A percentile compares a stretch with the other conserved stretches of the same genome.
Conservation (phyloP, 2,888 invertebrate genomes). For the Ophion ventricosus region DNA sequence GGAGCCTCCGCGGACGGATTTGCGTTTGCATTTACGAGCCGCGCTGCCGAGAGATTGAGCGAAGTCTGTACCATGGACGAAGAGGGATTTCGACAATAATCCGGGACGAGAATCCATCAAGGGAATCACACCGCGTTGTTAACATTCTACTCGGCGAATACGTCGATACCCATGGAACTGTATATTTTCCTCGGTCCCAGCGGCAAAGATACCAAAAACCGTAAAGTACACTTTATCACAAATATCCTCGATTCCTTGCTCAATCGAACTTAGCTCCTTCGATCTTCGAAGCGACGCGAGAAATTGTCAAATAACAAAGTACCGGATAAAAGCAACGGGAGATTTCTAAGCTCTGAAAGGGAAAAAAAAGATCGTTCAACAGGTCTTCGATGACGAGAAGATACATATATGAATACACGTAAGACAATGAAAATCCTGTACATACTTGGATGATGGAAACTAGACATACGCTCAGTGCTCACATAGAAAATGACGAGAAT, state of each 20-base stretch:
- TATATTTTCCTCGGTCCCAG: slow-evolving; percentile 18
- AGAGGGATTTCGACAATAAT: slow-evolving; percentile 63
- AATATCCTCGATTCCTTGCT: slow-evolving; percentile 15
- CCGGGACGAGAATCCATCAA: slow-evolving; percentile 42
- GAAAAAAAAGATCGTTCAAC: background rate
- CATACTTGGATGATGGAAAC: slow-evolving; percentile 50
- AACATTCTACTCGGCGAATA: slow-evolving; percentile 48
- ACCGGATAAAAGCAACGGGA: background rate
- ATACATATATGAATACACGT: background rate
- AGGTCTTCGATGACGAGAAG: background rate
- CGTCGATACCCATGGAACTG: slow-evolving; percentile 12
- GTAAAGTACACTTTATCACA: slow-evolving; percentile 1
- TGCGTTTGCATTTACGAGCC: slow-evolving; percentile 51
- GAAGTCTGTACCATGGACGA: slow-evolving; percentile 11
- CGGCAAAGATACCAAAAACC: background rate
- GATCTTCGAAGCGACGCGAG: slow-evolving; percentile 6
- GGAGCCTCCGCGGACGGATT: slow-evolving; percentile 45
- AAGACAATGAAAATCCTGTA: slow-evolving; percentile 42
- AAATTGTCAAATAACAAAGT: slow-evolving; percentile 1
- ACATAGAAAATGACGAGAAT: slow-evolving; percentile 17
- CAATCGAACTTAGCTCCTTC: slow-evolving; percentile 6
- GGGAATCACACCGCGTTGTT: slow-evolving; percentile 50
- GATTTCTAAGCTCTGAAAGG: background rate
- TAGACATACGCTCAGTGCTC: slow-evolving; percentile 47
- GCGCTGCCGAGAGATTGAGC: slow-evolving; percentile 23